A percentile compares a stretch with the other conserved stretches of the same genome.
Conservation (phyloP, 2,113 vertebrate species). For the Micronisus gabar region DNA sequence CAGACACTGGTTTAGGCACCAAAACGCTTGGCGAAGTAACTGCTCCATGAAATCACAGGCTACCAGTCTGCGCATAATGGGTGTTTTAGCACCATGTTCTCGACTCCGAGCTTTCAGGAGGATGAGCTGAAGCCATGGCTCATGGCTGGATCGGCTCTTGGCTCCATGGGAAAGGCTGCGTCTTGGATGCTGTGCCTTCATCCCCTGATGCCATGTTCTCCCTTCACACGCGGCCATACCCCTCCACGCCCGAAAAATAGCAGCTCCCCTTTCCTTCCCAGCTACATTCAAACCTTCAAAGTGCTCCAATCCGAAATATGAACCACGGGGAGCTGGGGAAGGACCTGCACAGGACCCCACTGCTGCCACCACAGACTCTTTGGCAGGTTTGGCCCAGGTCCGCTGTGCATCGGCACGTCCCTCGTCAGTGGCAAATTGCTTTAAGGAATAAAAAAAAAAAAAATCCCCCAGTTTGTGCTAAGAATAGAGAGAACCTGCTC, state of each 20-base stretch:
- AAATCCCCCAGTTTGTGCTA: background rate
- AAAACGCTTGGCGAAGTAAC: background rate
- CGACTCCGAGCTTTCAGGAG: background rate
- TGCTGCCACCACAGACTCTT: background rate
- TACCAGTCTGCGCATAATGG: background rate
- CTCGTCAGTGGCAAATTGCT: accelerated
- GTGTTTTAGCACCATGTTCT: background rate
- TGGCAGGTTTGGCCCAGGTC: background rate
- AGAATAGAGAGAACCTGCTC: constrained; percentile 4
- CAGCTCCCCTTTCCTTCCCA: background rate
- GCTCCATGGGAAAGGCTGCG: background rate
- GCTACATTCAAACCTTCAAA: background rate
- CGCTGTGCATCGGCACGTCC: accelerated
- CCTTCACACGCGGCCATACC: accelerated
- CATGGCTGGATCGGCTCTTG: background rate
- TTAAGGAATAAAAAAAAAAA: background rate
- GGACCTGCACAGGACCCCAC: background rate
- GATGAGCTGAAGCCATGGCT: background rate
- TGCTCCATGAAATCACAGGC: background rate
- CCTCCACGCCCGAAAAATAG: accelerated
- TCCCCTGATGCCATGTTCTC: background rate
- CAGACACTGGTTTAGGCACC: background rate
- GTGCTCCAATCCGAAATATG: accelerated
- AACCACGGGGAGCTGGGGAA: background rate
- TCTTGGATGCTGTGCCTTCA: background rate